A percentile compares a stretch with the other conserved stretches of the same genome.
phyloP scores from a whole-genome alignment of 2,113 vertebrate species.

The Podarcis cretensis region DNA sequence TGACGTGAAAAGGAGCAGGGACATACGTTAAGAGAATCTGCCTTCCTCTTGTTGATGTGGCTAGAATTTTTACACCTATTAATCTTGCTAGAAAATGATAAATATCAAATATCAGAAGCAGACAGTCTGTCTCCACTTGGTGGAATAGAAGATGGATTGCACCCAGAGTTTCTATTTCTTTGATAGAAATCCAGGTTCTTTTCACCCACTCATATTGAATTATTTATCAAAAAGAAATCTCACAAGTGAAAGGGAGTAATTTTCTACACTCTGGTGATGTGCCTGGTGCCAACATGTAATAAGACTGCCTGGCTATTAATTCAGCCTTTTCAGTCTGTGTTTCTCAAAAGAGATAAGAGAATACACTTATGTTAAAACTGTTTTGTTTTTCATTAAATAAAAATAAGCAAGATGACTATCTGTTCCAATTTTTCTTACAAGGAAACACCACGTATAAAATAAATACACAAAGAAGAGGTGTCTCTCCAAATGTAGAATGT shows the following conservation, averaged over 20 bases:
- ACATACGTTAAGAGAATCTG: not conserved
- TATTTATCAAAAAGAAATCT: constrained; percentile 7
- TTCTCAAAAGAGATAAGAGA: not conserved
- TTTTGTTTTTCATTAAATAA: not conserved
- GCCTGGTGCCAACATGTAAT: not conserved
- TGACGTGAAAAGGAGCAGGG: not conserved
- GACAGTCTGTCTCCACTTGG: not conserved
- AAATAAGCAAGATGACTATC: not conserved
- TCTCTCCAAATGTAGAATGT: not conserved
- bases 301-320: not conserved
- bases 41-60: not conserved
- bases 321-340: not conserved
- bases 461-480: not conserved
- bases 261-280: not conserved
- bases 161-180: not conserved
- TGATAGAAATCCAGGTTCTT: not conserved
- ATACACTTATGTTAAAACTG: not conserved
- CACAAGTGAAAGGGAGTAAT: not conserved
- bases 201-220: constrained; percentile 9
- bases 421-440: not conserved
- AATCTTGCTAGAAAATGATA: not conserved
- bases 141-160: not conserved
- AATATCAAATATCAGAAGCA: not conserved
- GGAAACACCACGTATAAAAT: not conserved
- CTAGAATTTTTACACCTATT: not conserved